A percentile compares a stretch with the other conserved stretches of the same genome.
Conservation (phyloP, 2,888 invertebrate species). For the Drymonia ruficornis region DNA sequence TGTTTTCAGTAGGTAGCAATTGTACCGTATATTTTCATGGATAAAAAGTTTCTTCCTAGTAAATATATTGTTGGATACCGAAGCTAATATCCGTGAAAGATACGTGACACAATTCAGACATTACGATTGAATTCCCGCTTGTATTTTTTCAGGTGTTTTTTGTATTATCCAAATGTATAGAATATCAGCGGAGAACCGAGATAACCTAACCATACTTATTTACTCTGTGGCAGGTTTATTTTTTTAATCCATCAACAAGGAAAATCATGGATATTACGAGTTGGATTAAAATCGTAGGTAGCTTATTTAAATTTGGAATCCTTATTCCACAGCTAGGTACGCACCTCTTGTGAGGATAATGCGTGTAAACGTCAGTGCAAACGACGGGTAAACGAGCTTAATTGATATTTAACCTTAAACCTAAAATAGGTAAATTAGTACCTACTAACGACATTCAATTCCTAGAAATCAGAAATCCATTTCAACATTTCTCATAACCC, state of each 20-base stretch:
- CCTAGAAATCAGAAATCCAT: too few species aligned
- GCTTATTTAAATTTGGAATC: too few species aligned
- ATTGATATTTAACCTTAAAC: too few species aligned
- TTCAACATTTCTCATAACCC: background rate
- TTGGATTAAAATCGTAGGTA: too few species aligned
- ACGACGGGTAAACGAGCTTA: too few species aligned
- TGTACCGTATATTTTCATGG: background rate
- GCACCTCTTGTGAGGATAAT: too few species aligned
- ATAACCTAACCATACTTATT: too few species aligned
- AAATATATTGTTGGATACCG: slow-evolving; percentile 1
- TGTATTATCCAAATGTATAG: background rate
- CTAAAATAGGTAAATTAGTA: background rate
- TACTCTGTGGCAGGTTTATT: background rate
- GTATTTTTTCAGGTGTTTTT: background rate
- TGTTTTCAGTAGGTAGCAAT: background rate
- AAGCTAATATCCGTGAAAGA: slow-evolving; percentile 1
- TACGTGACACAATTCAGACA: slow-evolving; percentile 3
- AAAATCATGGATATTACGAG: background rate
- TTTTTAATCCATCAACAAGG: background rate
- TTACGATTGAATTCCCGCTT: background rate
- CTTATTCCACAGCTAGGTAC: too few species aligned
- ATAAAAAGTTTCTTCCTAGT: slow-evolving; percentile 5
- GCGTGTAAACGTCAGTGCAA: too few species aligned
- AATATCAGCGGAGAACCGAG: background rate
- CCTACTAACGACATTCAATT: too few species aligned